Evolutionary conservation across 2,113 vertebrate genomes (phyloP).

Genomic region (Nanorana parkeri): DNA sequence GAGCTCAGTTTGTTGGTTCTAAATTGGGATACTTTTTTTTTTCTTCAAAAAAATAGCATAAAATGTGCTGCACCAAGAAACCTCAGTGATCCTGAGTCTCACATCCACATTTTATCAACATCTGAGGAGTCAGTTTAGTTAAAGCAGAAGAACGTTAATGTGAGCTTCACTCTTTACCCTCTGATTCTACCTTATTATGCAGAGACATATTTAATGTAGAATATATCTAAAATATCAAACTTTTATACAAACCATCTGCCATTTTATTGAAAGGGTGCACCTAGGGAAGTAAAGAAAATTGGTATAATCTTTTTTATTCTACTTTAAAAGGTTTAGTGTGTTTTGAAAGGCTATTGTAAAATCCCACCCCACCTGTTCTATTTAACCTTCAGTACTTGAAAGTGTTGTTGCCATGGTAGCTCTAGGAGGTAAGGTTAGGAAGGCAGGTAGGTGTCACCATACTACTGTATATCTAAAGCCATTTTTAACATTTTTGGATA

Average conservation of each 20-base stretch:
- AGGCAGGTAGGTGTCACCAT: no score
- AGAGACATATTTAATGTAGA: not conserved
- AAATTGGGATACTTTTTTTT: conserved; percentile 10
- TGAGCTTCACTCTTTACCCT: not conserved
- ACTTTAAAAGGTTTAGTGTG: no score
- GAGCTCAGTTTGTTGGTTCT: not conserved
- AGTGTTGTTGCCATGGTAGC: no score
- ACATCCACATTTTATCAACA: not conserved
- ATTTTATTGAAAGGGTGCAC: no score
- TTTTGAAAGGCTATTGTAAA: no score
- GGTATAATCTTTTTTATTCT: no score
- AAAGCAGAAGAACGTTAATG: conserved; percentile 1
- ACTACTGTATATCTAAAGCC: no score
- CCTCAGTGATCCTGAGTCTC: conserved; percentile 21
- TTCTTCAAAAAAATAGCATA: conserved; percentile 12
- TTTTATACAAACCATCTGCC: not conserved
- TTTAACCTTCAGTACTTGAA: no score
- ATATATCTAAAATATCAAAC: not conserved
- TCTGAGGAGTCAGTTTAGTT: not conserved
- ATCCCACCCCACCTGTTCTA: no score
- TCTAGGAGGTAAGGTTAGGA: no score
- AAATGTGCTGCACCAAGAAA: not conserved
- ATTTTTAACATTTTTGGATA: no score
- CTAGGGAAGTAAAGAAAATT: no score
- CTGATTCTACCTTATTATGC: not conserved